Base-by-base conservation (phyloP, 2,888 invertebrate genomes). In the Dusona sp. region DNA sequence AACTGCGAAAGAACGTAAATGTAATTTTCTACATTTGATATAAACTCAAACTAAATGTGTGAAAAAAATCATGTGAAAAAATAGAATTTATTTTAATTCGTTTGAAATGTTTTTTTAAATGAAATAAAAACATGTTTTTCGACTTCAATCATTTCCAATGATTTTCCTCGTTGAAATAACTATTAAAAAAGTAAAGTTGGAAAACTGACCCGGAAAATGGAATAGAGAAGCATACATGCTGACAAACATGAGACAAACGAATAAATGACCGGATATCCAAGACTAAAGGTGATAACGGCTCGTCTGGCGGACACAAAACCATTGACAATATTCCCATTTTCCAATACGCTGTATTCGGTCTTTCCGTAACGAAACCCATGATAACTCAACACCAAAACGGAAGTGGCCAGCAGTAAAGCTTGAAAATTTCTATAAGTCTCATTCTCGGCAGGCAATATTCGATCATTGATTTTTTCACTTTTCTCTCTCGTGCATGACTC, bases 181-280 rank as follows among this genome's bases (percentile, higher is more conserved):
- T 29, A 29, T 29, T 61, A 25, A 57, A 25, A 25, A 57, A 29
- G 16, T 61, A 4, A 16, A 7, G 29, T 2, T 29, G 6, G 6
- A 77, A 74, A 67, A 89, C 91, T 92, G 65, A 92, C 92, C 84
- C 89, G 89, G 11, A 90, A 61, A 29, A 92, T 80, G 13, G 92
- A 92, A 87, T 90, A 92, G 8, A 91, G 84, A 1, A 92, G 89
- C 92, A 92, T 91, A 51, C 85, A 83, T 45, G 88, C 88, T 0
- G 89, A 86, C n/a, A 90, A 6, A 0, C 88, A 84, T 2, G 88
- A 90, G 33, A 90, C 11, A 45, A 90, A 38, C 8, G 92, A 89
- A 80, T 91, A 90, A 16, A 85, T 82, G 8, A 88, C 22, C 4
- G 92, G 90, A 73, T 92, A 92, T 38, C 92, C 92, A 6, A 91